These are phyloP conservation scores for Tachysurus fulvidraco DNA, from an alignment of 2,113 vertebrate species.

Conservation along the genomic window DNA sequence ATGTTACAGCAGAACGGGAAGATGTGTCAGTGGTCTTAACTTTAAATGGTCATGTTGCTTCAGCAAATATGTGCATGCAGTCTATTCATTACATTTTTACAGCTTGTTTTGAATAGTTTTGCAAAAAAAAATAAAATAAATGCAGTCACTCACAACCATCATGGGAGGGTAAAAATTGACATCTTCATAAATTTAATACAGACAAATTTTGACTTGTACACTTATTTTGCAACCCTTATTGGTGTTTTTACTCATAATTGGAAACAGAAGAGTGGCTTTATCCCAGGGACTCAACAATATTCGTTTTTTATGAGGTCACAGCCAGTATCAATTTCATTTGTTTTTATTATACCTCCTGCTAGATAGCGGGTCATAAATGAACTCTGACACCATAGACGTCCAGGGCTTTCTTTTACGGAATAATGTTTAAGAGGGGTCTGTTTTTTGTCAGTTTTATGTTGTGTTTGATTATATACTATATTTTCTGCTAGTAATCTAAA, in stretches of 20 bases:
- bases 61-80: neutral
- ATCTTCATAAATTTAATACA: neutral
- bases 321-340: neutral
- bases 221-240: neutral
- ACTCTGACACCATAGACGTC: neutral
- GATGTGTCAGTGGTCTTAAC: neutral
- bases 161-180: neutral
- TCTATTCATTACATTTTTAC: neutral
- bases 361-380: constrained; percentile 8
- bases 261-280: neutral
- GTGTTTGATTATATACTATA: constrained; percentile 8
- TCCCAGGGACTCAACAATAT: neutral
- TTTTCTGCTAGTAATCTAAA: constrained; percentile 20
- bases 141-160: neutral
- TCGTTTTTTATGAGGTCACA: constrained; percentile 7
- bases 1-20: neutral
- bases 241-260: neutral
- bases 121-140: neutral
- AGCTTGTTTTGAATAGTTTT: neutral
- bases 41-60: neutral
- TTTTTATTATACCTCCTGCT: neutral
- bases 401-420: neutral
- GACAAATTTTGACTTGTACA: neutral
- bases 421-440: constrained; percentile 19
- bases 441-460: constrained; percentile 26